Base-by-base conservation (phyloP, 2,797 vertebrate species). In the Telmatherina bonti region DNA sequence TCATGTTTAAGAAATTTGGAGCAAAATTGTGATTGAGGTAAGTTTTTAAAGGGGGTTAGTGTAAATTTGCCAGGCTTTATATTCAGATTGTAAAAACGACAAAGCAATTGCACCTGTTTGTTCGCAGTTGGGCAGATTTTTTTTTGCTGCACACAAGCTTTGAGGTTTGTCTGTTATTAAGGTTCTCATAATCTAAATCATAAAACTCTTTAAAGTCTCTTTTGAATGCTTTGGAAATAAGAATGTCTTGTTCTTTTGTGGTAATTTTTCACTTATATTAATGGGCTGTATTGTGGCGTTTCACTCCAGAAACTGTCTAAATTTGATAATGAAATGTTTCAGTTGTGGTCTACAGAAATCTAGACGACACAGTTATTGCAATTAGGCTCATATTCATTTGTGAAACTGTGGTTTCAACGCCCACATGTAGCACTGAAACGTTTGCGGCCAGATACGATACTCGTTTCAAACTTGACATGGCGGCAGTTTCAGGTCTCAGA, bases 341-440 rank as follows among this genome's bases (percentile, higher is more conserved):
- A 60, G 57, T 78, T 84, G 74, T 77, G 65, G 70, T 77, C 49
- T 52, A 9, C 63, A 79, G 66, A 67, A 72, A 67, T 77, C 77
- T 41, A 24, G 61, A 52, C 47, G 58, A n/a, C 53, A 54, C 52
- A 0, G 45, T 54, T 63, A 64, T 65, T 85, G 31, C 74, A 70
- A 41, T 76, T 71, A 35, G 74, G 66, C 61, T 52, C 30, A 1
- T 66, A 70, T 66, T 81, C 71, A 72, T 65, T 78, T 79, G 67
- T 83, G 76, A 86, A 79, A 71, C 75, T 89, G 91, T 84, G 91
- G 92, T 92, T 93, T 90, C 30, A 51, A 88, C 81, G 87, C 82
- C 86, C 70, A 83, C 85, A 73, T 82, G 66, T 75, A 60, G 68
- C 77, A 89, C 74, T 83, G 89, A 92, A 91, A 91, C 83, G 47